phyloP scores from a whole-genome alignment of 2,888 invertebrate species.

The Drosophila subquinaria region DNA sequence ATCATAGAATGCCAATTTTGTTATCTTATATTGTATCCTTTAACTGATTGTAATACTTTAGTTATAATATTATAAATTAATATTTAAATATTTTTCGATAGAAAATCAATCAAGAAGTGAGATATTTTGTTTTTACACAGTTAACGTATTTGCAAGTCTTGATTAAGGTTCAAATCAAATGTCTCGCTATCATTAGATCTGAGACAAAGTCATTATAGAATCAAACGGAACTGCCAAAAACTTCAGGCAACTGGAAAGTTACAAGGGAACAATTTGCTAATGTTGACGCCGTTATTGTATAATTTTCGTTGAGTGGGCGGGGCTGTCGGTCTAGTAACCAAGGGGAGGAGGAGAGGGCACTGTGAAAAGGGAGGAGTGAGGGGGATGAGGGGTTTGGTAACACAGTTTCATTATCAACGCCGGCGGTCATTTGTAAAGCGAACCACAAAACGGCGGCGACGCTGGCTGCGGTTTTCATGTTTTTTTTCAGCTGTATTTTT shows the following conservation, averaged over 20 bases:
- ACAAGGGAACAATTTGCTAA: slow-evolving; percentile 74
- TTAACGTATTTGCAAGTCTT: neutral
- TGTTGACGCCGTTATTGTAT: slow-evolving; percentile 79
- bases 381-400: neutral
- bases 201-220: slow-evolving; percentile 51
- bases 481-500: slow-evolving; percentile 34
- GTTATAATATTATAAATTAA: too few species aligned
- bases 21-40: too few species aligned
- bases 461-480: slow-evolving; percentile 49
- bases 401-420: slow-evolving; percentile 60
- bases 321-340: slow-evolving; percentile 14
- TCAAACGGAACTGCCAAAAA: slow-evolving; percentile 20
- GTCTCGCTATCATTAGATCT: slow-evolving; percentile 15
- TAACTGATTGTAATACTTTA: too few species aligned
- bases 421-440: slow-evolving; percentile 73
- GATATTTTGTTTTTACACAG: neutral
- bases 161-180: slow-evolving; percentile 12
- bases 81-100: neutral
- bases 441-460: slow-evolving; percentile 67
- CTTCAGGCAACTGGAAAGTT: slow-evolving; percentile 21
- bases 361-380: neutral
- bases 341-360: neutral
- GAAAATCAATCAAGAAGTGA: neutral
- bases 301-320: slow-evolving; percentile 60
- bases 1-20: too few species aligned